Base-by-base conservation (phyloP, 1,140 invertebrate genomes). In the Ruditapes philippinarum region DNA sequence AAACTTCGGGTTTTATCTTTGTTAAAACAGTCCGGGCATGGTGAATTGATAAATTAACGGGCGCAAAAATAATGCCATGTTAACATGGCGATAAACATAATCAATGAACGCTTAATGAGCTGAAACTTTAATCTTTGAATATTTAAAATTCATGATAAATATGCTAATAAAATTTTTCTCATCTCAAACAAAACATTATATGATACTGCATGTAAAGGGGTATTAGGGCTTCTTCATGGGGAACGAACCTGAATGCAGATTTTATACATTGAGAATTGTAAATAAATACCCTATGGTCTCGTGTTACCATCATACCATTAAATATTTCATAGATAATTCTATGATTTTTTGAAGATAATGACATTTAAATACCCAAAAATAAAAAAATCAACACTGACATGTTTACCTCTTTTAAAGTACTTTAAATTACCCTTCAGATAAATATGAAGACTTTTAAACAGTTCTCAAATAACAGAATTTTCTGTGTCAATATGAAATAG, bases 111-210 rank as follows among this genome's bases (percentile, higher is more conserved):
- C 25, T 17, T 28, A 79, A 79, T 70, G 7, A 40, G 65, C 65
- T 38, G 33, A 36, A 9, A 38, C 65, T 70, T 38, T 70, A 38
- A 70, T 70, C 65, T 70, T 38, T 2, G 14, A 17, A 22, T 38
- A 38, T n/a, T n/a, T n/a, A n/a, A n/a, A n/a, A n/a, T n/a, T n/a
- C 14, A 70, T 70, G 65, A 70, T 70, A 70, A 70, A 36, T 70
- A 38, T 28, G 31, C n/a, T 28, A 4, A 25, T 70, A 36, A 70
- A 70, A 70, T 38, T 70, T 5, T 25, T 70, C 19, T 38, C 36
- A 36, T 38, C 36, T 1, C 19, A 33, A 36, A 70, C 36, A 70
- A 70, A 70, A 33, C 22, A 38, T 70, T 17, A 40, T 40, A 70
- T 36, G 65, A 70, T 70, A 70, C 36, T 28, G 3, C 5, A 1